These are phyloP conservation scores for Contarinia nasturtii DNA, from an alignment of 1,140 invertebrate species.

Conservation along the genomic window DNA sequence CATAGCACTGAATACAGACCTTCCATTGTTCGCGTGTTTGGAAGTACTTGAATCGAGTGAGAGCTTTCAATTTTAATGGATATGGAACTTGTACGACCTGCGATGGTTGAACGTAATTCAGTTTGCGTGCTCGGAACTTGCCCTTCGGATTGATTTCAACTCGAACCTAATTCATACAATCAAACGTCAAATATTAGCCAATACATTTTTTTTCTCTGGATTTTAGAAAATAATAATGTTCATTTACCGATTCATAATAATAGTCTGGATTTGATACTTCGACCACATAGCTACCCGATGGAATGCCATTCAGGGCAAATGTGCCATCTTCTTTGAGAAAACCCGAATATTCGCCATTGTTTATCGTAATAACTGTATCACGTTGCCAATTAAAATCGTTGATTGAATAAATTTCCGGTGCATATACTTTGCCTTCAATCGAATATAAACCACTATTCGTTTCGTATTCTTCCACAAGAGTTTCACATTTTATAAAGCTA, in stretches of 20 bases:
- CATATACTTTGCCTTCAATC: conserved; percentile 68
- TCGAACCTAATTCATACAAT: conserved; percentile 23
- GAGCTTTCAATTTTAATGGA: conserved; percentile 71
- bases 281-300: conserved; percentile 86
- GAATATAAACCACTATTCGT: conserved; percentile 5
- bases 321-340: conserved; percentile 85
- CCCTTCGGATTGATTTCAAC: conserved; percentile 94
- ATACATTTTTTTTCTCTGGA: not conserved
- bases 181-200: not conserved
- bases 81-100: conserved; percentile 75
- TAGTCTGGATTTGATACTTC: conserved; percentile 84
- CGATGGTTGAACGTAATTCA: conserved; percentile 86
- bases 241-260: conserved; percentile 67
- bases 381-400: conserved; percentile 47
- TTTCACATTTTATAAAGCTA: not conserved
- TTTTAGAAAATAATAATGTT: too few relatives aligned
- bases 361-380: conserved; percentile 61
- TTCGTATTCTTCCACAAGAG: not conserved
- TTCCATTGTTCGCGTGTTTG: conserved; percentile 88
- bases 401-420: conserved; percentile 35
- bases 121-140: conserved; percentile 83
- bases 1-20: conserved; percentile 8
- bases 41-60: conserved; percentile 75
- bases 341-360: conserved; percentile 71
- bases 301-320: conserved; percentile 76